Base-by-base conservation (phyloP, 2,888 invertebrate genomes). In the Cryptocephalus primarius region DNA sequence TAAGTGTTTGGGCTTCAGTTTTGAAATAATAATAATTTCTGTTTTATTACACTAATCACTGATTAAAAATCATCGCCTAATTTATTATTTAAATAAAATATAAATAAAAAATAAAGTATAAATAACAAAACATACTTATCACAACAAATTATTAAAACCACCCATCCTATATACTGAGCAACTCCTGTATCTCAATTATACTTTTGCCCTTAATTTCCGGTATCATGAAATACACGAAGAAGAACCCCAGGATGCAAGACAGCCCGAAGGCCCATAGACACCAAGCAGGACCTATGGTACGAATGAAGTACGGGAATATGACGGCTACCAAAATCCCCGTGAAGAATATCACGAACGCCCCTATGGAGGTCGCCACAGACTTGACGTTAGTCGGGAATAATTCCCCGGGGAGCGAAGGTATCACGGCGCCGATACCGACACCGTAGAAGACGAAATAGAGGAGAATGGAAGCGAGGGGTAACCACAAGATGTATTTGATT, bases 151-250 rank as follows among this genome's bases (percentile, higher is more conserved):
- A 36, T 2, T 36, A 36, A 36, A 36, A 11, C 2, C 36, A 36
- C 6, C 2, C 36, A 2, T 6, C 36, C 4, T 11, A n/a, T 6
- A 2, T 36, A 11, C 36, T 12, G 36, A 36, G 12, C 3, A 36
- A 6, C 8, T 49, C 38, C 43, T 57, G 57, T 40, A 59, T 56
- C 40, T 60, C 55, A 13, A 46, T 22, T n/a, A 58, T n/a, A 44
- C 48, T 57, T 42, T 49, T 57, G 8, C 59, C 60, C 47, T 55
- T 61, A 8, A 58, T 61, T 49, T 61, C 61, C 4, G 59, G 59
- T 11, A 61, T 46, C 8, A 52, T 12, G 8, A 47, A 48, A 43
- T 48, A 50, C 8, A 57, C 47, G 48, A 58, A 61, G 9, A 56
- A 22, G 13, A 48, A 33, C 4, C 56, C 56, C 0, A 53, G 11